These are phyloP conservation scores for Chaitophorus viminalis DNA, from an alignment of 2,888 invertebrate genomes.

Conservation along the genomic window DNA sequence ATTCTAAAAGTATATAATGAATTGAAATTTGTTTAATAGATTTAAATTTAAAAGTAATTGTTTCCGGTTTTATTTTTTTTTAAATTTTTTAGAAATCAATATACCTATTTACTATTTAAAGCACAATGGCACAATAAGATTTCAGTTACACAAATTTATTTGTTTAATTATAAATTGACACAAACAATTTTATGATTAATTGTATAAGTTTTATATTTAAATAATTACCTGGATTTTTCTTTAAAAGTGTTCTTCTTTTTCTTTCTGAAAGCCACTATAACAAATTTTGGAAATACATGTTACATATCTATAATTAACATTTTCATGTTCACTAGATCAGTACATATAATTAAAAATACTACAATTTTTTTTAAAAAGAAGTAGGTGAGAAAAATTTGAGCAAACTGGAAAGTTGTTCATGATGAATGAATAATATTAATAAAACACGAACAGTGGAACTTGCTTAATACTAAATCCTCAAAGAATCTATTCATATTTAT, in stretches of 20 bases:
- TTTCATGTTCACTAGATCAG: neutral
- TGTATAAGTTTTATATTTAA: neutral
- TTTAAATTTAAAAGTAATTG: too few relatives aligned
- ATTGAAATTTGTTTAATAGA: neutral
- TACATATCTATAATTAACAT: neutral
- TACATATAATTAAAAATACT: neutral
- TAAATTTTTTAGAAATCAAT: too few relatives aligned
- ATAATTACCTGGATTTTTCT: conserved; percentile 80
- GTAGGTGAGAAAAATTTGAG: neutral
- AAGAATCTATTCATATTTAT: too few relatives aligned
- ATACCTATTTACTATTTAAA: too few relatives aligned
- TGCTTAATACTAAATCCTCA: neutral
- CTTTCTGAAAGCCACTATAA: conserved; percentile 87
- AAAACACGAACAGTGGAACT: neutral
- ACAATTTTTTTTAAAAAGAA: neutral
- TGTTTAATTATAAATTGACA: neutral
- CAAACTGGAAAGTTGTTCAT: neutral
- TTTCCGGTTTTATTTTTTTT: too few relatives aligned
- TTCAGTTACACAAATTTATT: too few relatives aligned
- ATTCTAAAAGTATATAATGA: conserved; percentile 71
- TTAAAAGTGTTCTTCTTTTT: conserved; percentile 81
- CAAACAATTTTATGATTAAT: neutral
- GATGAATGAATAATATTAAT: too few relatives aligned
- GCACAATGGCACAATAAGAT: too few relatives aligned
- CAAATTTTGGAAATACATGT: conserved; percentile 52